A percentile compares a stretch with the other conserved stretches of the same genome.
phyloP scores from a whole-genome alignment of 1,140 invertebrate species.

The Pseudoatta argentina region DNA sequence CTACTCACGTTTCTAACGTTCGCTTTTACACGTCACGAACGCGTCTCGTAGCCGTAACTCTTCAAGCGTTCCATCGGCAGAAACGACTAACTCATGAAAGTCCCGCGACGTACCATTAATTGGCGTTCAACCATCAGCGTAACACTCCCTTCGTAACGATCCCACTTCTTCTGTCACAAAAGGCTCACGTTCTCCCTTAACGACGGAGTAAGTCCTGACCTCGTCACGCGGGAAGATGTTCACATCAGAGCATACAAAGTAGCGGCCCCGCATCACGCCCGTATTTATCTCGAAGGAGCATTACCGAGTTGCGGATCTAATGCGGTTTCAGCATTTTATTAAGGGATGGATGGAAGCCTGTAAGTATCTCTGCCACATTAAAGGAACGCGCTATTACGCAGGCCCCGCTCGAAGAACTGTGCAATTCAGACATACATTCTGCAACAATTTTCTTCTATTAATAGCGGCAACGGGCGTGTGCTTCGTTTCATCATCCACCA shows the following conservation, averaged over 20 bases:
- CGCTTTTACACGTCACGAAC: constrained; percentile 47
- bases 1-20: constrained; percentile 44
- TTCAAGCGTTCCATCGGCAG: constrained; percentile 30
- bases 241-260: constrained; percentile 47
- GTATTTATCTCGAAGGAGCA: constrained; percentile 3
- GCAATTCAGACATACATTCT: not conserved
- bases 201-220: constrained; percentile 35
- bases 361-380: constrained; percentile 3
- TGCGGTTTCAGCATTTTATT: not conserved
- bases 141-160: constrained; percentile 57
- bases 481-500: constrained; percentile 34
- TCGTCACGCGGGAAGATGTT: constrained; percentile 3
- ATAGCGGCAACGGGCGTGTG: constrained; percentile 14
- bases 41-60: constrained; percentile 39
- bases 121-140: constrained; percentile 53
- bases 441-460: constrained; percentile 4
- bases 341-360: not conserved
- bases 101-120: constrained; percentile 59
- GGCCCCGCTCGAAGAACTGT: constrained; percentile 4
- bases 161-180: constrained; percentile 52
- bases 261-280: not conserved
- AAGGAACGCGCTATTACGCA: constrained; percentile 35
- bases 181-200: constrained; percentile 58
- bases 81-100: constrained; percentile 53
- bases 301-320: constrained; percentile 8